Base-by-base conservation (phyloP, 2,888 invertebrate species). In the Caenorhabditis afra region DNA sequence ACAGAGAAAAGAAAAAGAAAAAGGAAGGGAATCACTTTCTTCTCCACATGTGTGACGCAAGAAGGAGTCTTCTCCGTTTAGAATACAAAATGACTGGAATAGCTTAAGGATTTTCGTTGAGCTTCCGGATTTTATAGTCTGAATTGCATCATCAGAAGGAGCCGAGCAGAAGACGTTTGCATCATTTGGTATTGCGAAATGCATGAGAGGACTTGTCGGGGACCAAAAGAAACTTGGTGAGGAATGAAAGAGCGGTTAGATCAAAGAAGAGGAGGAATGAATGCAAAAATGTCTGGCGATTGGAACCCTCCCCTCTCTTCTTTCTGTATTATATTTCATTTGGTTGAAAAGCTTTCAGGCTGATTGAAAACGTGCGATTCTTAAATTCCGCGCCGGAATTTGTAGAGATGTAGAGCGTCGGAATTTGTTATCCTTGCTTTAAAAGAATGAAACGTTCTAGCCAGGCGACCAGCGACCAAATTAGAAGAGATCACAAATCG, bases 321-420 rank as follows among this genome's bases (percentile, higher is more conserved):
- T 29, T 7, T 29, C 58, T 18, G 61, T 70, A 64, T 71, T 71
- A 55, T 49, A 29, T 71, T 71, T 71, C 71, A 49, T 39, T 3
- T 5, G 11, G 39, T 1, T 29, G 37, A 49, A 71, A 71, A 62
- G 71, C 62, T 62, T 41, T 71, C 35, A 62, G 57, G 20, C 16
- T 47, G 22, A 71, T 71, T 62, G 57, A 57, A 53, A 70, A 70
- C 37, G 53, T 18, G 44, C 7, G 44, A 44, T 44, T 44, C 44
- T 39, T 3, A n/a, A 44, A 44, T 44, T n/a, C 16, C 16, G 44
- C 44, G 3, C 12, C 11, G 44, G 16, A 44, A 44, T 39, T 39
- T 39, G 8, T n/a, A n/a, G n/a, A n/a, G n/a, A n/a, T 29, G 29
- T 29, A 29, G 7, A 5, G 29, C 7, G 29, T 29, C 29, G 29